Evolutionary conservation across 2,888 invertebrate species (phyloP), one percentile per base, ranked within the genome.

Genomic region (Agrypnus murinus): DNA sequence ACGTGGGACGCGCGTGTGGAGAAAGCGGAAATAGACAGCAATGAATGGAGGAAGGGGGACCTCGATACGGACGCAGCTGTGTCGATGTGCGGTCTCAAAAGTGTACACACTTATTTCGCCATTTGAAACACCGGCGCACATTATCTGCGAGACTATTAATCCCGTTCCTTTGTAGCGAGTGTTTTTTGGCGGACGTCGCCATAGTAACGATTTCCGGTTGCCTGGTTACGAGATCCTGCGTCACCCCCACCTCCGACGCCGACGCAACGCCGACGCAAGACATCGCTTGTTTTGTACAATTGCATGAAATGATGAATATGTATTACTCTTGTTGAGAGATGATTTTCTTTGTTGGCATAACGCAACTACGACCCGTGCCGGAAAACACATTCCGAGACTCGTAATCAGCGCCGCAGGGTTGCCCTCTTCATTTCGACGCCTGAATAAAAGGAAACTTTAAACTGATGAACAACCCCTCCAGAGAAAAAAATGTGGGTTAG

Each of bases 121-220:
- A 83, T 83, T 83, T 80, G 81, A 81, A 82, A 83, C 84, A 84
- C 82, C 82, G 82, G 82, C 81, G 79, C 81, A 80, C 82, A 84
- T 84, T 84, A 84, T 84, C 83, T 81, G 80, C 77, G 79, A 83
- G 83, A 82, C 84, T 84, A 84, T 84, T 84, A 84, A 84, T 84
- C 83, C 84, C 79, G 80, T 80, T 84, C 82, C 84, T 84, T 84
- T 84, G 84, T 84, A 83, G 80, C 80, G 81, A 84, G 83, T 84
- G 84, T 84, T 84, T 84, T 84, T 84, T 82, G 83, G 84, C 81
- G 81, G 81, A 80, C 82, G 83, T 84, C 81, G 79, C 78, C 81
- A 84, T 84, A 81, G 81, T 76, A 77, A 84, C 83, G 84, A 84
- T 83, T 84, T 84, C 82, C 82, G 80, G 84, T 84, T 83, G 83